Evolutionary conservation across 2,888 invertebrate genomes (phyloP), one percentile per base, ranked within the genome.

Genomic region (Amphipoea oculea): DNA sequence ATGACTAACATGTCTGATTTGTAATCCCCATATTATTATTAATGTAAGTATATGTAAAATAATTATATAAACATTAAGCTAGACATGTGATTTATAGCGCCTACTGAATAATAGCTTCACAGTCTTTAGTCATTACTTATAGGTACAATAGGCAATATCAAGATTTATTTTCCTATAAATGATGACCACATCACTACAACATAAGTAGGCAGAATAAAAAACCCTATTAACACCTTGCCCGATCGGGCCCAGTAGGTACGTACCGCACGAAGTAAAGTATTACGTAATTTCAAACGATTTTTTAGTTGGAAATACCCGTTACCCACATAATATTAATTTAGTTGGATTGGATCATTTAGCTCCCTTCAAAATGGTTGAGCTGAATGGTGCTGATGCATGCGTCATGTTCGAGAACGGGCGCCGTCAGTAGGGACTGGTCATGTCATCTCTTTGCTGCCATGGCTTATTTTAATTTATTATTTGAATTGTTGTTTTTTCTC

Each of bases 1-100:
- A 73, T 51, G 20, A 54, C 3, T 14, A 62, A 12, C n/a, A 23
- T 68, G 36, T 62, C 11, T 17, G 4, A 45, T 54, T 74, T 74
- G 81, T 80, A 68, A 80, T 80, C 36, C 23, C 23, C 51, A 29
- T 74, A 80, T 74, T 81, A 80, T 74, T 81, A 79, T 72, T 57
- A 40, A 66, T 79, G 73, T 73, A 60, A 66, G n/a, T 40, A 62
- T 48, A 63, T 68, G 62, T 81, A 57, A 81, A 81, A 81, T 75
- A 81, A 80, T 80, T 68, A 69, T 63, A 42, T 20, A 20, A 75
- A 20, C 67, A 81, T 79, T 23, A 60, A 54, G 51, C 17, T 42
- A 0, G 51, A 79, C 67, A 74, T 12, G 23, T 45, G 29, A 75
- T 74, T 68, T 62, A 81, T 81, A 1, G 20, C 40, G 23, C 9